Evolutionary conservation across 2,888 invertebrate genomes (phyloP).

Genomic region (Caenorhabditis drosophilae): DNA sequence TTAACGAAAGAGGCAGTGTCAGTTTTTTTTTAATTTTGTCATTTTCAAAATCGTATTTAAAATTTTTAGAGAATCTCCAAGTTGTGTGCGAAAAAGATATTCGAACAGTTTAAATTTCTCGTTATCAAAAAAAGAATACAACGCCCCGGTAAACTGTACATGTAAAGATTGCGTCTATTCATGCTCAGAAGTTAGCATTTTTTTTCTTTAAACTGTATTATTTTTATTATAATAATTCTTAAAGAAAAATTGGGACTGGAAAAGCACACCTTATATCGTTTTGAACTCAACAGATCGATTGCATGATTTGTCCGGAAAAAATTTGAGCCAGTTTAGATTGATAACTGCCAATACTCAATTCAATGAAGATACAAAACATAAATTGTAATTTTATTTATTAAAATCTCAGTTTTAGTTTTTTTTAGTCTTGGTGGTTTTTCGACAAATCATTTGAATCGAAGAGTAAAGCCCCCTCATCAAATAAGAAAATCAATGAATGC

Average conservation of each 20-base stretch:
- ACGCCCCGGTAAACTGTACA: conserved; percentile 47
- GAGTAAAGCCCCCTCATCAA: conserved; percentile 19
- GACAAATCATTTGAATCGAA: conserved; percentile 41
- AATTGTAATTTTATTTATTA: conserved; percentile 17
- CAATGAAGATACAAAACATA: conserved; percentile 21
- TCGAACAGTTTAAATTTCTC: conserved; percentile 14
- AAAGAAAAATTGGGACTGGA: conserved; percentile 55
- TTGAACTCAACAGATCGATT: conserved; percentile 59
- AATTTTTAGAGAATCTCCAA: too few species aligned
- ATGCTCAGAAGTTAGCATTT: too few species aligned
- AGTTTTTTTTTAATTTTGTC: too few species aligned
- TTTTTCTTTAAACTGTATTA: too few species aligned
- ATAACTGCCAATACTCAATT: conserved; percentile 31
- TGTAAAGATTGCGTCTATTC: conserved; percentile 44
- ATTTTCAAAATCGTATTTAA: too few species aligned
- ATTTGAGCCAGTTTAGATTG: conserved; percentile 59
- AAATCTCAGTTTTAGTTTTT: not conserved
- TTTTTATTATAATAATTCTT: too few species aligned
- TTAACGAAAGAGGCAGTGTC: conserved; percentile 19
- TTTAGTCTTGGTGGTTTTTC: conserved; percentile 53
- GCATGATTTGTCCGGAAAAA: conserved; percentile 50
- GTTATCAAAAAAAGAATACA: conserved; percentile 40
- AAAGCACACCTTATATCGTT: conserved; percentile 25
- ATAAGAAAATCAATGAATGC: conserved; percentile 29
- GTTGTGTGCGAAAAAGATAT: too few species aligned